Conservation (phyloP, 35 echinoderm and acorn worm species). For the Apostichopus parvimensis region DNA sequence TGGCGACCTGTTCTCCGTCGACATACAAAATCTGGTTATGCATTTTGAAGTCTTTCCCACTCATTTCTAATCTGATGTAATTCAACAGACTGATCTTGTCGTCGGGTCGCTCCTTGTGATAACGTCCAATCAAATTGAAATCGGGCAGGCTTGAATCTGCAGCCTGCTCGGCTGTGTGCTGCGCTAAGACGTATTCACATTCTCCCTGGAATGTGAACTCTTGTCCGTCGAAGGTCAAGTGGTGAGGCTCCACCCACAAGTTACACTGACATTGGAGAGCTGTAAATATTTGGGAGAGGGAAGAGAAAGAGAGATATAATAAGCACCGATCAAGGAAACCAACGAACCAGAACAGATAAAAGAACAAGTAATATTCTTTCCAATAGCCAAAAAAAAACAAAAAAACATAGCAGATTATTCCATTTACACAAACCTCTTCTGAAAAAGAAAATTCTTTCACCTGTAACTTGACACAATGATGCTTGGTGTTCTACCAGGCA, state of each 20-base stretch:
- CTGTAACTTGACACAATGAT: too few species aligned
- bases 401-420: too few species aligned
- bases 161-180: background rate
- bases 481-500: too few species aligned
- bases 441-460: too few species aligned
- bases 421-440: too few species aligned
- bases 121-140: background rate
- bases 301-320: too few species aligned
- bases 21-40: background rate
- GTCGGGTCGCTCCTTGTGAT: background rate
- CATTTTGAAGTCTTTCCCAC: conserved; percentile 3
- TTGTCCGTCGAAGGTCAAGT: background rate
- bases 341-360: too few species aligned
- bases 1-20: background rate
- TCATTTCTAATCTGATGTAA: background rate
- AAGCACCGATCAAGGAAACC: too few species aligned
- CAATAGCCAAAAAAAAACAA: too few species aligned
- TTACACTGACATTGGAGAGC: background rate
- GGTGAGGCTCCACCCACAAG: background rate
- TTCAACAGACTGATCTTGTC: background rate
- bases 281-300: background rate
- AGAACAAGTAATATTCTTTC: too few species aligned
- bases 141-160: background rate
- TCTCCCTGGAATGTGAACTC: conserved; percentile 16
- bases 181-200: background rate